These are phyloP conservation scores for Seira musarum DNA, from an alignment of 2,888 invertebrate species.

Conservation along the genomic window DNA sequence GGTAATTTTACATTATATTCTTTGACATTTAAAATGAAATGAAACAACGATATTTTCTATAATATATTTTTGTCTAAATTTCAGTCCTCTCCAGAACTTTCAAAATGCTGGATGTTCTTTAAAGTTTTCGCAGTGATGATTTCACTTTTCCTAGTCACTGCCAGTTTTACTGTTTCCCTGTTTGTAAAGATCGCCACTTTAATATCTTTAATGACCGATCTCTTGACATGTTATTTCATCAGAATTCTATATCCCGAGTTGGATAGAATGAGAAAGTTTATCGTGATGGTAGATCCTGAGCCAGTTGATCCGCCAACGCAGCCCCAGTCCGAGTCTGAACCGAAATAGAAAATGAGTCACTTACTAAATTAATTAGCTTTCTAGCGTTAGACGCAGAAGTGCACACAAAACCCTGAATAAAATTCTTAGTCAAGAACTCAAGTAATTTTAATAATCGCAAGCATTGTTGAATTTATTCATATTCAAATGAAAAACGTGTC, in stretches of 20 bases:
- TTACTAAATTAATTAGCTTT: too few relatives aligned
- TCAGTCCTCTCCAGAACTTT: slow-evolving; percentile 25
- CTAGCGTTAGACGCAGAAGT: too few relatives aligned
- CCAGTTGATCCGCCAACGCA: too few relatives aligned
- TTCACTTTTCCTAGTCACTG: slow-evolving; percentile 26
- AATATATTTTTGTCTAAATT: slow-evolving; percentile 20
- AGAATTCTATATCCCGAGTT: slow-evolving; percentile 41
- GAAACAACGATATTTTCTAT: too few relatives aligned
- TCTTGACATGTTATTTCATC: slow-evolving; percentile 35
- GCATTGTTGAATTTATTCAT: too few relatives aligned
- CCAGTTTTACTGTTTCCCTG: slow-evolving; percentile 34
- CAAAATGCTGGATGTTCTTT: slow-evolving; percentile 40
- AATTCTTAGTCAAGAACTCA: too few relatives aligned
- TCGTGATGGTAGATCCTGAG: background rate
- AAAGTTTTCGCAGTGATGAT: slow-evolving; percentile 37
- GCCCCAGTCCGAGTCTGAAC: too few relatives aligned
- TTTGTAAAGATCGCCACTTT: slow-evolving; percentile 13
- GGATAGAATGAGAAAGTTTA: slow-evolving; percentile 38
- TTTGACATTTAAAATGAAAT: too few relatives aligned
- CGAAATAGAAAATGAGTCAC: too few relatives aligned
- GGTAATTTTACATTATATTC: background rate
- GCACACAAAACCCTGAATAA: too few relatives aligned
- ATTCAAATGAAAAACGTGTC: too few relatives aligned
- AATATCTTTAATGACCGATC: slow-evolving; percentile 20
- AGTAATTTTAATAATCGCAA: too few relatives aligned